These are phyloP conservation scores for Carterocephalus palaemon DNA, from an alignment of 2,888 invertebrate genomes.

Conservation along the genomic window DNA sequence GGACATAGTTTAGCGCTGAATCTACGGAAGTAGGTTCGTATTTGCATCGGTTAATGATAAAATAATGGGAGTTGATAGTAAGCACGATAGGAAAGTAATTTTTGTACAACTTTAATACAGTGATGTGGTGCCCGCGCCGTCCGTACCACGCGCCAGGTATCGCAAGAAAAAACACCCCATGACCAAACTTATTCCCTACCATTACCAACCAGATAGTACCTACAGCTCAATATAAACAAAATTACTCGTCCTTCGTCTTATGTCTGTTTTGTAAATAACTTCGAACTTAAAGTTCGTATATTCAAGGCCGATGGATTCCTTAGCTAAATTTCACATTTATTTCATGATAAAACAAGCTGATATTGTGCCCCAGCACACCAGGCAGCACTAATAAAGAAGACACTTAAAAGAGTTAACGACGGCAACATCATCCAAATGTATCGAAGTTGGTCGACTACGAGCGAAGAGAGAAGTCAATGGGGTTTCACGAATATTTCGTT, in stretches of 20 bases:
- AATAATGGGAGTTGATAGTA: conserved; percentile 73
- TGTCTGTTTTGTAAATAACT: conserved; percentile 26
- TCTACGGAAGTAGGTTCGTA: conserved; percentile 53
- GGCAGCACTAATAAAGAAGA: conserved; percentile 57
- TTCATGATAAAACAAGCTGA: conserved; percentile 52
- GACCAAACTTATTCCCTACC: conserved; percentile 55
- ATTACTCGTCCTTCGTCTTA: conserved; percentile 30
- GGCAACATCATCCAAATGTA: conserved; percentile 41
- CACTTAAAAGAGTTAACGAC: conserved; percentile 57
- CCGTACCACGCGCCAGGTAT: conserved; percentile 67
- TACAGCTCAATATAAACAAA: conserved; percentile 38
- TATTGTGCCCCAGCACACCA: conserved; percentile 39
- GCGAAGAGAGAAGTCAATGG: conserved; percentile 57
- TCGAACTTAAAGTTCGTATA: conserved; percentile 31
- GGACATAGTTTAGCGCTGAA: conserved; percentile 46
- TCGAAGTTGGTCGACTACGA: conserved; percentile 48
- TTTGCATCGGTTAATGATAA: conserved; percentile 73
- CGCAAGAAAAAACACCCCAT: conserved; percentile 67
- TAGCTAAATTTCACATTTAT: conserved; percentile 38
- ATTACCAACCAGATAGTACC: conserved; percentile 51
- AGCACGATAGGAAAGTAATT: conserved; percentile 77
- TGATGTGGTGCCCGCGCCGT: conserved; percentile 50
- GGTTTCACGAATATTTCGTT: conserved; percentile 69
- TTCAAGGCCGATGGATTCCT: conserved; percentile 23
- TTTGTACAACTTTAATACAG: conserved; percentile 69